Conservation (phyloP, 2,888 invertebrate genomes). For the Stramonita haemastoma region DNA sequence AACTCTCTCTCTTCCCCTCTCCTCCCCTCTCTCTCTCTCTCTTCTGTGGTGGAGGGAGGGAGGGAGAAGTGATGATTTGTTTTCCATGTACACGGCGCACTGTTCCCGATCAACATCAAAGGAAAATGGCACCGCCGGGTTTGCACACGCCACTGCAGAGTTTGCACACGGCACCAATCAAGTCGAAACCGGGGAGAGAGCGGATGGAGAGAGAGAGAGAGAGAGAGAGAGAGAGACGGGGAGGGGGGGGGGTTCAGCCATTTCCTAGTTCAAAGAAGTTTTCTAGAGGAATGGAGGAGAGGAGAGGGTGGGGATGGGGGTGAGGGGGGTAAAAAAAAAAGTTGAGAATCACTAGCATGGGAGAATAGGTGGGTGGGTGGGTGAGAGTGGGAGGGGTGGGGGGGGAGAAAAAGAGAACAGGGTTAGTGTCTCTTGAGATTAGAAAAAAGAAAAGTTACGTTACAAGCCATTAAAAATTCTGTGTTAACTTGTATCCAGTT, state of each 20-base stretch:
- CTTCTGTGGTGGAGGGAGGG: neutral
- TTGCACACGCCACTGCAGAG: conserved; percentile 38
- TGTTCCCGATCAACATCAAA: conserved; percentile 38
- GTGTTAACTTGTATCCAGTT: no score
- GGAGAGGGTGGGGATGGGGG: neutral
- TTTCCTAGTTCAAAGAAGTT: conserved; percentile 25
- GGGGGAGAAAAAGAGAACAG: no score
- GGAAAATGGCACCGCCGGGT: conserved; percentile 29
- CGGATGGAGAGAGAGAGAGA: neutral
- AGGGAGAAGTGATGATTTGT: conserved; percentile 12
- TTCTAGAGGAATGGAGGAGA: neutral
- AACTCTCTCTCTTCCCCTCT: neutral
- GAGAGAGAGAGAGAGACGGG: neutral
- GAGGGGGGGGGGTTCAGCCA: neutral
- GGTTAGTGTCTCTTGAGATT: no score
- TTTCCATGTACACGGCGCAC: conserved; percentile 35
- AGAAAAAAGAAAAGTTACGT: no score
- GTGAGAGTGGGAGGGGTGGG: no score
- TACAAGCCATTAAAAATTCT: no score
- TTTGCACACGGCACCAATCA: conserved; percentile 40
- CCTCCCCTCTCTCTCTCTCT: conserved; percentile 8
- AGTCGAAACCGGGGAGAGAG: neutral
- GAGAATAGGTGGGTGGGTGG: neutral
- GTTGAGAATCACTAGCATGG: neutral
- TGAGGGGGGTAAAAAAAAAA: neutral